Conservation (phyloP, 2,113 vertebrate species). For the Laterallus jamaicensis region DNA sequence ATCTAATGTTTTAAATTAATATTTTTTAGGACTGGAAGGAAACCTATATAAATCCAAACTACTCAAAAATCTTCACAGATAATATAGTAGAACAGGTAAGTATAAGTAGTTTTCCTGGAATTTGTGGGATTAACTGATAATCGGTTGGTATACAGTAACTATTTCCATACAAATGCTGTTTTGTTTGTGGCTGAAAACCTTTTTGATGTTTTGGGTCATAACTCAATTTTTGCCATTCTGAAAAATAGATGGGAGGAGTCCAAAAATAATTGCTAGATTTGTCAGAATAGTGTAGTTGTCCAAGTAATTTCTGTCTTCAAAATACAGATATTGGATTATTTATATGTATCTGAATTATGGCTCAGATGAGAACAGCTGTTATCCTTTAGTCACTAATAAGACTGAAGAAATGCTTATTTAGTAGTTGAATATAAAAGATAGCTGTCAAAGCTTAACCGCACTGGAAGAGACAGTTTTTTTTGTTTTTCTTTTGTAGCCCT, state of each 20-base stretch:
- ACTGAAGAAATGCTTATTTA: neutral
- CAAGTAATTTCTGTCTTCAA: neutral
- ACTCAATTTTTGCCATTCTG: neutral
- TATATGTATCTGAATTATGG: neutral
- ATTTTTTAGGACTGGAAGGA: constrained; percentile 92
- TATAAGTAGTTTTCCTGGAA: neutral
- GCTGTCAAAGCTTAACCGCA: neutral
- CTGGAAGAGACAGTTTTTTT: neutral
- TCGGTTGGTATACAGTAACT: neutral
- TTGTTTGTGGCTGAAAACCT: neutral
- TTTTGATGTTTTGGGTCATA: neutral
- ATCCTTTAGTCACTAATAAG: neutral
- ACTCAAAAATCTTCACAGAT: constrained; percentile 94
- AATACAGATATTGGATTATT: neutral
- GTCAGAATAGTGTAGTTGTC: neutral
- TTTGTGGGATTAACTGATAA: neutral
- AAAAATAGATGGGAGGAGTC: neutral
- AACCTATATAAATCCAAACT: constrained; percentile 95
- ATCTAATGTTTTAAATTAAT: neutral
- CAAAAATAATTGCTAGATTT: neutral
- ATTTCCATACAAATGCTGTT: neutral
- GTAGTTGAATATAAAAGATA: neutral
- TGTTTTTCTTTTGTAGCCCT: constrained; percentile 80
- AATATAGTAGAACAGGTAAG: constrained; percentile 90
- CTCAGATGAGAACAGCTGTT: neutral